Conservation (phyloP, 2,888 invertebrate genomes). For the Leptinotarsa peninsularis region DNA sequence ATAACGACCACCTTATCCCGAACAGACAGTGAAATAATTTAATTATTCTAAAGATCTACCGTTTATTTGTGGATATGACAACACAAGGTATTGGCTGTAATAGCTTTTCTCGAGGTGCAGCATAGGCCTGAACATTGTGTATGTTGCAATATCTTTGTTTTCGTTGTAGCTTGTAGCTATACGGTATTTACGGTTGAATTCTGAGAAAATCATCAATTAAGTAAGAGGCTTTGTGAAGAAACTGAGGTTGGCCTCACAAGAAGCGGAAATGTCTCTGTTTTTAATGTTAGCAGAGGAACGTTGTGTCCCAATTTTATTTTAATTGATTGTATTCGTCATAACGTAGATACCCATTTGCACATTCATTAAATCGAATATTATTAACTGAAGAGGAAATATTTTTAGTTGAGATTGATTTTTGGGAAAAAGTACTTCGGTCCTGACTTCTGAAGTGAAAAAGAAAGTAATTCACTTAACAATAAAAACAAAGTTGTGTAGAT, state of each 20-base stretch:
- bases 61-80: conserved; percentile 26
- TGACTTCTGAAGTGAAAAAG: too few relatives aligned
- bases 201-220: not conserved
- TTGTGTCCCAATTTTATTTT: not conserved
- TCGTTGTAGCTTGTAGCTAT: conserved; percentile 2
- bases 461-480: too few relatives aligned
- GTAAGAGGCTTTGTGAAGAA: not conserved
- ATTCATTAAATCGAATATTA: too few relatives aligned
- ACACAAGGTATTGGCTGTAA: conserved; percentile 11
- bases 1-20: conserved; percentile 12
- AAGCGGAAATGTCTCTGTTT: not conserved
- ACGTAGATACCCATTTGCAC: too few relatives aligned
- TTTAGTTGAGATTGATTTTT: too few relatives aligned
- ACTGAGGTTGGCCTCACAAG: not conserved
- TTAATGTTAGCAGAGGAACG: not conserved
- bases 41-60: conserved; percentile 11
- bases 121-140: conserved; percentile 2
- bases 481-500: too few relatives aligned
- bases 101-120: conserved; percentile 14
- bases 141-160: conserved; percentile 19
- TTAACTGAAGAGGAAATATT: too few relatives aligned
- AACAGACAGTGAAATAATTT: conserved; percentile 13
- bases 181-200: conserved; percentile 13
- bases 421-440: too few relatives aligned
- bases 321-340: not conserved